These are phyloP conservation scores for Heliconius ethilla DNA, from an alignment of 2,888 invertebrate genomes.

Conservation along the genomic window DNA sequence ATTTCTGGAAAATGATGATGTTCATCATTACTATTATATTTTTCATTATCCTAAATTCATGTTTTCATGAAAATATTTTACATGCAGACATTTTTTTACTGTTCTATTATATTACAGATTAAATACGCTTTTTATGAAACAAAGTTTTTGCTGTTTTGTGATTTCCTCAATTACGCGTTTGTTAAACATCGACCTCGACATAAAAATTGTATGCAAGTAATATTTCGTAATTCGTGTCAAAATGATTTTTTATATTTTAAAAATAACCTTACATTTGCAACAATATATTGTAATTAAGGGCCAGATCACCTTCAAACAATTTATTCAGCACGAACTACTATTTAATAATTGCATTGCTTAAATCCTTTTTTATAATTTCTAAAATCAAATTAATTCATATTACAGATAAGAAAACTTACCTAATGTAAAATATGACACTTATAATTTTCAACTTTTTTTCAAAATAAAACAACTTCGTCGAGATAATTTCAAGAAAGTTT, in stretches of 20 bases:
- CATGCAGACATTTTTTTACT: not conserved
- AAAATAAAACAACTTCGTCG: constrained; percentile 48
- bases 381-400: not conserved
- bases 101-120: not conserved
- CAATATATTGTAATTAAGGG: not conserved
- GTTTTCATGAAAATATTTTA: not conserved
- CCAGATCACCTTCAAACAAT: not conserved
- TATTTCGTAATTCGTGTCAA: not conserved
- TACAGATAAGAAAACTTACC: not conserved
- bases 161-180: constrained; percentile 12
- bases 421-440: not conserved
- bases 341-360: too few species aligned
- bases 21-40: too few species aligned
- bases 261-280: not conserved
- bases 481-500: constrained; percentile 67
- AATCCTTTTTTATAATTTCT: too few species aligned
- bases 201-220: not conserved
- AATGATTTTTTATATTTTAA: not conserved
- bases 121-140: not conserved
- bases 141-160: not conserved
- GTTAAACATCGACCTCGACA: not conserved
- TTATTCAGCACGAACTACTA: not conserved
- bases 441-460: not conserved
- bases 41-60: not conserved
- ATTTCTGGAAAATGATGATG: too few species aligned